Evolutionary conservation across 2,113 vertebrate genomes (phyloP).

Genomic region (Barnardius zonarius): DNA sequence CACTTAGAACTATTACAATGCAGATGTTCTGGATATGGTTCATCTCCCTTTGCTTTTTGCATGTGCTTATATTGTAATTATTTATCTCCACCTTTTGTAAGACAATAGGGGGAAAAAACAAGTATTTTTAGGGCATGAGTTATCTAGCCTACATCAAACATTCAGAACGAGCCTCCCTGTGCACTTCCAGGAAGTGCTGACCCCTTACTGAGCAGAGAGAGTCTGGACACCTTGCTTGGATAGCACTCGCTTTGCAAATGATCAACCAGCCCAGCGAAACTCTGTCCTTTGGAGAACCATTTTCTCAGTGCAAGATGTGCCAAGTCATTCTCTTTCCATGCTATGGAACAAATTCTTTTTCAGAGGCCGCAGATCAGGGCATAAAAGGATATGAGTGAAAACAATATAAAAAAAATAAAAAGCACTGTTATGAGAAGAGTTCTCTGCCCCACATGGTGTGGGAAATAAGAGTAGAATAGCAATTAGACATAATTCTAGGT

Average conservation of each 20-base stretch:
- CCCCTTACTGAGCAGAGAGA: neutral
- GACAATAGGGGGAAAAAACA: neutral
- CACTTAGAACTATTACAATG: neutral
- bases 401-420: neutral
- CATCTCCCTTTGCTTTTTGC: neutral
- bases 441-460: slow-evolving; percentile 24
- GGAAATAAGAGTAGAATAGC: slow-evolving; percentile 25
- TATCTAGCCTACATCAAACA: neutral
- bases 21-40: neutral
- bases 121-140: neutral
- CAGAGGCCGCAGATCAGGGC: neutral
- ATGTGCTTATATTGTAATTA: neutral
- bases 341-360: neutral
- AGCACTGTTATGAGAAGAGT: slow-evolving; percentile 4
- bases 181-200: neutral
- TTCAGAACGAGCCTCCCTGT: neutral
- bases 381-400: neutral
- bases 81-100: neutral
- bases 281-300: neutral
- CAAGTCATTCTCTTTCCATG: neutral
- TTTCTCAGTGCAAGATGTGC: neutral
- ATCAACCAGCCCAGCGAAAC: neutral
- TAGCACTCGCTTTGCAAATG: neutral
- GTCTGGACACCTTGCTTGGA: neutral
- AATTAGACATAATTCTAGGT: slow-evolving; percentile 61